Evolutionary conservation across 1,140 invertebrate species (phyloP).

Genomic region (Neotoxoptera formosana): DNA sequence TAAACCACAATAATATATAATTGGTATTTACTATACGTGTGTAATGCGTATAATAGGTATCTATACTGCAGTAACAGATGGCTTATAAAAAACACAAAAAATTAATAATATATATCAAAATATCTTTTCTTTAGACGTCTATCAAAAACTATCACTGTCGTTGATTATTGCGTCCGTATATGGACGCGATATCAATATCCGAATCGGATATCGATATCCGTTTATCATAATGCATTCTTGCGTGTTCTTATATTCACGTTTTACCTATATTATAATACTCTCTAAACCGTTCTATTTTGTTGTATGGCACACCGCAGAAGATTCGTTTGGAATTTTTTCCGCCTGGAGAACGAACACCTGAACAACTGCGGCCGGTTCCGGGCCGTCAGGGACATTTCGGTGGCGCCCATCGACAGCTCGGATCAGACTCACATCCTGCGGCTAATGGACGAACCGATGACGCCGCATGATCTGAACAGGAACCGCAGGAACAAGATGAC

Average conservation of each 20-base stretch:
- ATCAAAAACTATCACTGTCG: background rate
- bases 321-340: conserved; percentile 99
- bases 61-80: background rate
- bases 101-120: background rate
- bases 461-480: conserved; percentile 25
- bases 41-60: background rate
- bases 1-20: conserved; percentile 9
- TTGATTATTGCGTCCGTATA: background rate
- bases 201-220: no score
- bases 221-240: background rate
- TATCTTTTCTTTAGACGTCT: background rate
- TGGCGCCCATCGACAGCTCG: conserved; percentile 92
- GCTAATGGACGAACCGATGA: conserved; percentile 73
- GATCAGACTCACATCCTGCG: conserved; percentile 75
- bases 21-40: background rate
- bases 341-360: conserved; percentile 98
- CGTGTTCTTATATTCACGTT: background rate
- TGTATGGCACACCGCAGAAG: conserved; percentile 68
- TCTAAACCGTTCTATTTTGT: background rate
- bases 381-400: conserved; percentile 97
- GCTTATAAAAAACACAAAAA: background rate
- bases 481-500: conserved; percentile 24
- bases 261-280: background rate
- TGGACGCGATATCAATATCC: no score
- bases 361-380: conserved; percentile 99